Conservation (phyloP, 2,888 invertebrate genomes). For the Perdita meconis region DNA sequence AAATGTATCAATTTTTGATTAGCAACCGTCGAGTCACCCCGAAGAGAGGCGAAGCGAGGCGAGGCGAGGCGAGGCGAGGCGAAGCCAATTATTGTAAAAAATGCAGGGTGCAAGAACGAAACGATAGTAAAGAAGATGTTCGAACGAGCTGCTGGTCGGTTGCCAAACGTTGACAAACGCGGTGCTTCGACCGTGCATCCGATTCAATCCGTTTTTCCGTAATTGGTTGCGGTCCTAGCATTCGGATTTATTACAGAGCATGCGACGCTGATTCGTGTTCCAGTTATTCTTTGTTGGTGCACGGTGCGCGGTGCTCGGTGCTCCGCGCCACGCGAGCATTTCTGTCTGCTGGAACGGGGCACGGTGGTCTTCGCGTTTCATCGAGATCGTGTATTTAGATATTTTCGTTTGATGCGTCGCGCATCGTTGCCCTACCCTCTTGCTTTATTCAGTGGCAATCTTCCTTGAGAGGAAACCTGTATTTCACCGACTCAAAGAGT, state of each 20-base stretch:
- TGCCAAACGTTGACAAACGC: conserved; percentile 63
- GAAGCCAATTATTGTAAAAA: conserved; percentile 58
- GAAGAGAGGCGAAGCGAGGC: no score
- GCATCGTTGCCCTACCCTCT: conserved; percentile 3
- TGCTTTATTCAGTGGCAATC: conserved; percentile 34
- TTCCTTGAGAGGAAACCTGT: conserved; percentile 8
- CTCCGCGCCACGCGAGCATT: neutral
- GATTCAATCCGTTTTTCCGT: conserved; percentile 42
- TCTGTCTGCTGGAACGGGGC: neutral
- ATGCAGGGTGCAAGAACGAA: conserved; percentile 28
- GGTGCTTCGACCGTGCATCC: conserved; percentile 28
- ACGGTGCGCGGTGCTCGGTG: no score
- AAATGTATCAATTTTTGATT: conserved; percentile 53
- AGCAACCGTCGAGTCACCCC: conserved; percentile 30
- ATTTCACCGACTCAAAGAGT: conserved; percentile 39
- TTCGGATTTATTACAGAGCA: conserved; percentile 18
- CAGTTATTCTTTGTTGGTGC: conserved; percentile 18
- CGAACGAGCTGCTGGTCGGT: conserved; percentile 47
- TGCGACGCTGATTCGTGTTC: conserved; percentile 5
- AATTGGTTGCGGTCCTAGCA: conserved; percentile 37
- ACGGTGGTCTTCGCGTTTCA: neutral
- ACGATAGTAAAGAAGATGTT: conserved; percentile 45
- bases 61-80: no score
- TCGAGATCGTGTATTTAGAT: conserved; percentile 35
- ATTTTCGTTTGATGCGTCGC: conserved; percentile 27